Evolutionary conservation across 2,113 vertebrate species (phyloP).

Genomic region (Peromyscus californicus): DNA sequence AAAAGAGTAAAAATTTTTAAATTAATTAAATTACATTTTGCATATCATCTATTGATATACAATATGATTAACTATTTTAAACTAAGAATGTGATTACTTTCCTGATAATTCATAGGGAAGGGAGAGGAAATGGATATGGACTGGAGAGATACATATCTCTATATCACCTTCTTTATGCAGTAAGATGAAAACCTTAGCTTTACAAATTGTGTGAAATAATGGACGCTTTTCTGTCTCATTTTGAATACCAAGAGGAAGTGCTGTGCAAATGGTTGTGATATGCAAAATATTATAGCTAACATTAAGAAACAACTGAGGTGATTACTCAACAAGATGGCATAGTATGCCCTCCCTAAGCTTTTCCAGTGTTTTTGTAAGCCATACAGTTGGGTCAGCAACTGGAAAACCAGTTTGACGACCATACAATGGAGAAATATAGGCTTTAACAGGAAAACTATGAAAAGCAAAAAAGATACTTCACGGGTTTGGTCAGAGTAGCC

Average conservation of each 20-base stretch:
- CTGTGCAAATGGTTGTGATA: background rate
- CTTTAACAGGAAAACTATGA: background rate
- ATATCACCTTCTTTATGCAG: background rate
- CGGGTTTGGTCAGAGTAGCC: background rate
- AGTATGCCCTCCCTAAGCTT: background rate
- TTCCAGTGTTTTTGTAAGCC: background rate
- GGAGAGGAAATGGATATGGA: background rate
- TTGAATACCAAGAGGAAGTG: background rate
- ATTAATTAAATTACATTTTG: conserved; percentile 15
- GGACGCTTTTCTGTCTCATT: background rate
- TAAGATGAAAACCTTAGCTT: background rate
- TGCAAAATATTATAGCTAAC: background rate
- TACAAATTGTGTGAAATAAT: background rate
- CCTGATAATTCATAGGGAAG: background rate
- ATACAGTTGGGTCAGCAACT: background rate
- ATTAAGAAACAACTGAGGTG: background rate
- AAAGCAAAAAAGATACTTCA: background rate
- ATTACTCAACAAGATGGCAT: background rate
- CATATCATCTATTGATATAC: conserved; percentile 34
- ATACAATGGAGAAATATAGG: background rate
- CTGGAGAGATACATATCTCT: background rate
- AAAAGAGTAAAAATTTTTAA: background rate
- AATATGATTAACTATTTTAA: conserved; percentile 2
- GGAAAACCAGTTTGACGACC: background rate
- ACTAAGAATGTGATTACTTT: background rate